Percentiles rank a stretch among this genome's conserved stretches.
phyloP scores from a whole-genome alignment of 2,113 vertebrate genomes.

The zebrafish (Danio rerio) region GRCz12tu NC_133178.1:21950001-21950500 shows the following conservation, averaged over 20 bases:
- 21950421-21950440: too few species aligned
- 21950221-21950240: background rate
- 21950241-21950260: background rate
- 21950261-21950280: background rate
- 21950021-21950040: slow-evolving; percentile 62
- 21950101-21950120: slow-evolving; percentile 45
- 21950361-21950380: too few species aligned
- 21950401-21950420: too few species aligned
- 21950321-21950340: too few species aligned
- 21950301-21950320: too few species aligned
- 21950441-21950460: too few species aligned
- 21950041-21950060: slow-evolving; percentile 54
- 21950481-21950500: too few species aligned
- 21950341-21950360: too few species aligned
- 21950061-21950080: slow-evolving; percentile 35
- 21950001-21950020: slow-evolving; percentile 63
- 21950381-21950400: too few species aligned
- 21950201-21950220: background rate
- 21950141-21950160: background rate
- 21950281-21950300: background rate
- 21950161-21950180: slow-evolving; percentile 3
- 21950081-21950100: slow-evolving; percentile 58
- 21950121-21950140: slow-evolving; percentile 52
- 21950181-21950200: background rate
- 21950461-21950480: too few species aligned